phyloP scores from a whole-genome alignment of 2,888 invertebrate species.

The Hydraecia micacea region DNA sequence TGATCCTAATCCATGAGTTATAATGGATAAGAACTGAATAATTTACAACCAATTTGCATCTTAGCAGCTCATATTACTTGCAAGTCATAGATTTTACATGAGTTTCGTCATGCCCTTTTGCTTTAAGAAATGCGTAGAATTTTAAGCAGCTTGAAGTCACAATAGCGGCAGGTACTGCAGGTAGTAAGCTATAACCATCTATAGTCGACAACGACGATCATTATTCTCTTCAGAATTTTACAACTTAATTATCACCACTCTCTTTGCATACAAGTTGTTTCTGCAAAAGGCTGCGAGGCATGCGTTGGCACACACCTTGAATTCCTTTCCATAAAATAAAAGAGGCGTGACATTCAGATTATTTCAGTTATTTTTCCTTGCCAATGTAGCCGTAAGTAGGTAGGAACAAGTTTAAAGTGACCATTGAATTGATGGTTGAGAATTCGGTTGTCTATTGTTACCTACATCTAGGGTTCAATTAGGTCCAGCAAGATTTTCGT shows the following conservation, averaged over 20 bases:
- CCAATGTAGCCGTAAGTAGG: constrained; percentile 15
- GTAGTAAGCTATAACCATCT: constrained; percentile 31
- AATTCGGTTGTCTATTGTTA: not conserved
- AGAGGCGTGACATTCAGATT: constrained; percentile 51
- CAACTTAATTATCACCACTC: constrained; percentile 64
- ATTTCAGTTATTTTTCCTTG: constrained; percentile 44
- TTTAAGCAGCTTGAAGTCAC: constrained; percentile 38
- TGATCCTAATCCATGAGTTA: constrained; percentile 21
- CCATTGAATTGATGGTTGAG: not conserved
- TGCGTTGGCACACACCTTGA: constrained; percentile 60
- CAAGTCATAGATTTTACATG: constrained; percentile 13
- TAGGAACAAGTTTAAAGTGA: not conserved
- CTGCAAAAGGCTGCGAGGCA: constrained; percentile 61
- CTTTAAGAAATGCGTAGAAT: constrained; percentile 38
- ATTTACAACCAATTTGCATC: constrained; percentile 22
- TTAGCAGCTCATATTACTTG: constrained; percentile 7
- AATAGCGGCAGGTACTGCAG: constrained; percentile 34
- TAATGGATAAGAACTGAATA: constrained; percentile 18
- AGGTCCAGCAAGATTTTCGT: too few relatives aligned
- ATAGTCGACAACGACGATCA: constrained; percentile 34
- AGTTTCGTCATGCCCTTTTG: not conserved
- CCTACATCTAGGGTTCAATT: not conserved
- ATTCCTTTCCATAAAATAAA: constrained; percentile 61
- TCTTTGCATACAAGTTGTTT: constrained; percentile 62
- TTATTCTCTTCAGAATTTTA: constrained; percentile 63